These are phyloP conservation scores for Xanthorhoe designata DNA, from an alignment of 2,888 invertebrate genomes.

Conservation along the genomic window DNA sequence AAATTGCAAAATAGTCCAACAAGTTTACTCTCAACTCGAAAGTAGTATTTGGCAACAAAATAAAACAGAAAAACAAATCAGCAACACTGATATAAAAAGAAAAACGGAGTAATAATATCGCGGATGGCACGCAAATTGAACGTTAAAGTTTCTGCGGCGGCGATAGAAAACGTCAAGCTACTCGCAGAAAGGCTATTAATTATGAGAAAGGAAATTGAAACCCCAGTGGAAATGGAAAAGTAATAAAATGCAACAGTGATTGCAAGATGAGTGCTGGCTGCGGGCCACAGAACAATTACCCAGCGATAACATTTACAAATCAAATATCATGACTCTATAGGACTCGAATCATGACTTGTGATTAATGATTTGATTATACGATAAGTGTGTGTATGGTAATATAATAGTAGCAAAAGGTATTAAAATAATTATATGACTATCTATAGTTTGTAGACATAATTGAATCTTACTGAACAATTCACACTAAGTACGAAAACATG, in stretches of 20 bases:
- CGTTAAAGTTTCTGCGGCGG: slow-evolving; percentile 72
- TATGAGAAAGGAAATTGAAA: slow-evolving; percentile 84
- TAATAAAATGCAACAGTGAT: slow-evolving; percentile 85
- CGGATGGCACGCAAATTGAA: slow-evolving; percentile 63
- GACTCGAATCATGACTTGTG: no score
- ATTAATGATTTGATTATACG: no score
- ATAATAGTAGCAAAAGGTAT: no score
- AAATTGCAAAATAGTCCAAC: not conserved
- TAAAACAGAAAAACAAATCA: slow-evolving; percentile 1
- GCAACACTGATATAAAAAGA: not conserved
- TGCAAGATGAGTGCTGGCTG: slow-evolving; percentile 73
- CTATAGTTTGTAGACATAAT: no score
- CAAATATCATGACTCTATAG: no score
- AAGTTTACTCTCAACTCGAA: not conserved
- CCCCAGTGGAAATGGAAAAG: slow-evolving; percentile 85
- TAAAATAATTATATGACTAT: no score
- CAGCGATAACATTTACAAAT: slow-evolving; percentile 51
- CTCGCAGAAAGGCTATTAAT: slow-evolving; percentile 82
- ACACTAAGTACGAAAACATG: no score
- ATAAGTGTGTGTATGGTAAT: no score
- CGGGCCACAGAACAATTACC: slow-evolving; percentile 46
- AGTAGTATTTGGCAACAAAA: not conserved
- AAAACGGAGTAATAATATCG: slow-evolving; percentile 1
- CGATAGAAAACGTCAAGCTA: slow-evolving; percentile 76
- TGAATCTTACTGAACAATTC: no score